These are phyloP conservation scores for Epirrita christyi DNA, from an alignment of 2,888 invertebrate species.

Conservation along the genomic window DNA sequence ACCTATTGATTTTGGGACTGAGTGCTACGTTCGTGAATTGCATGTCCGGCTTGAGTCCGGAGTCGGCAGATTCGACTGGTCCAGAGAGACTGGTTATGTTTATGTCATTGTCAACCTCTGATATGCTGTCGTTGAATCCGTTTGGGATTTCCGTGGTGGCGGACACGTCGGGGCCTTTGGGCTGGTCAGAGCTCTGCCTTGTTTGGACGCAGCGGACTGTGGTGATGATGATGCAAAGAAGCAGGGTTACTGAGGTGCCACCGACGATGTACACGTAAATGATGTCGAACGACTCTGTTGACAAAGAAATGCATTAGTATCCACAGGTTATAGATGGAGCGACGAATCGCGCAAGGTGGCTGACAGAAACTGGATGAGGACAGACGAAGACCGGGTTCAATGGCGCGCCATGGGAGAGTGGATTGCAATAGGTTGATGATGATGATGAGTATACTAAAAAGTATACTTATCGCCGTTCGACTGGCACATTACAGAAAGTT, in stretches of 20 bases:
- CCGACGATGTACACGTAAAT: conserved; percentile 94
- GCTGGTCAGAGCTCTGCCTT: conserved; percentile 86
- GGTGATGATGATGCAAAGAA: conserved; percentile 89
- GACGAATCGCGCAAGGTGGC: too few relatives aligned
- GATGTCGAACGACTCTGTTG: conserved; percentile 90
- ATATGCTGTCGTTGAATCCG: conserved; percentile 94
- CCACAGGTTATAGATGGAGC: too few relatives aligned
- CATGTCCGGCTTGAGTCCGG: conserved; percentile 74
- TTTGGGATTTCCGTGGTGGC: conserved; percentile 91
- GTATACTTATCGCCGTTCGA: too few relatives aligned
- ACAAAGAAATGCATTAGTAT: conserved; percentile 15
- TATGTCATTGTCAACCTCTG: conserved; percentile 92
- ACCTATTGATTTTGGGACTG: conserved; percentile 79
- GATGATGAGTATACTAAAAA: too few relatives aligned
- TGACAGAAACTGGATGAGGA: too few relatives aligned
- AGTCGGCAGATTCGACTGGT: conserved; percentile 84
- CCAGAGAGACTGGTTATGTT: conserved; percentile 88
- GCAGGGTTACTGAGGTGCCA: conserved; percentile 88
- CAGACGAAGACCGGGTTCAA: too few relatives aligned
- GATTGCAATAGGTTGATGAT: too few relatives aligned
- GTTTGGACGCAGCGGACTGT: conserved; percentile 89
- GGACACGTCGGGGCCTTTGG: conserved; percentile 88
- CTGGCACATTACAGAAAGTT: too few relatives aligned
- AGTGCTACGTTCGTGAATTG: conserved; percentile 75
- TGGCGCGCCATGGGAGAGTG: too few relatives aligned